phyloP scores from a whole-genome alignment of 2,797 vertebrate species.

The Smutsia gigantea region DNA sequence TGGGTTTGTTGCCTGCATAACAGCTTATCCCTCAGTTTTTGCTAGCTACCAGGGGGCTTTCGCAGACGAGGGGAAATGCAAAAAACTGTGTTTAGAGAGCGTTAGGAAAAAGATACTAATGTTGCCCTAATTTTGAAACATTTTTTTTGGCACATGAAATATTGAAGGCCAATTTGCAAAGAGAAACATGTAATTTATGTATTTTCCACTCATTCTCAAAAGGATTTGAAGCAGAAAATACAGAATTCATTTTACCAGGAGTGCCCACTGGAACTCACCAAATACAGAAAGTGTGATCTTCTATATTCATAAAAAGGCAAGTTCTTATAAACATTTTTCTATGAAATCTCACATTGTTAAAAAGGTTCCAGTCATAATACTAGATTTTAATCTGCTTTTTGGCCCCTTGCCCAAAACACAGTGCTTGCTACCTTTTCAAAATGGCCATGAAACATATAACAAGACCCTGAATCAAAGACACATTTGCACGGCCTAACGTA shows the following conservation, averaged over 20 bases:
- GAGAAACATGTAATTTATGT: constrained; percentile 56
- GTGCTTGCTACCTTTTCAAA: constrained; percentile 1
- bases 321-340: constrained; percentile 54
- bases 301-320: constrained; percentile 10
- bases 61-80: constrained; percentile 3
- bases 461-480: not conserved
- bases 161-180: constrained; percentile 41
- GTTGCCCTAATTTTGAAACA: constrained; percentile 43
- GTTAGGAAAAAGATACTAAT: constrained; percentile 53
- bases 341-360: constrained; percentile 50
- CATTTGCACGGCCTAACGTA: too few species aligned
- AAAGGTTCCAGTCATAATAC: constrained; percentile 26
- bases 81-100: constrained; percentile 15
- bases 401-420: constrained; percentile 22
- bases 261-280: constrained; percentile 16
- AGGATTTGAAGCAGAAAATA: constrained; percentile 48
- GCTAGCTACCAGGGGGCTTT: not conserved
- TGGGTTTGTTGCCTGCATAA: not conserved
- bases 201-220: constrained; percentile 16
- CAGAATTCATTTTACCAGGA: constrained; percentile 17
- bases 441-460: not conserved
- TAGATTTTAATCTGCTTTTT: constrained; percentile 56
- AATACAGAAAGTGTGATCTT: constrained; percentile 47
- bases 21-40: not conserved
- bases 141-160: constrained; percentile 62